Evolutionary conservation across 2,797 vertebrate species (phyloP), one percentile per base, ranked within the genome.

Genomic region (Oreonectes daqikongensis): DNA sequence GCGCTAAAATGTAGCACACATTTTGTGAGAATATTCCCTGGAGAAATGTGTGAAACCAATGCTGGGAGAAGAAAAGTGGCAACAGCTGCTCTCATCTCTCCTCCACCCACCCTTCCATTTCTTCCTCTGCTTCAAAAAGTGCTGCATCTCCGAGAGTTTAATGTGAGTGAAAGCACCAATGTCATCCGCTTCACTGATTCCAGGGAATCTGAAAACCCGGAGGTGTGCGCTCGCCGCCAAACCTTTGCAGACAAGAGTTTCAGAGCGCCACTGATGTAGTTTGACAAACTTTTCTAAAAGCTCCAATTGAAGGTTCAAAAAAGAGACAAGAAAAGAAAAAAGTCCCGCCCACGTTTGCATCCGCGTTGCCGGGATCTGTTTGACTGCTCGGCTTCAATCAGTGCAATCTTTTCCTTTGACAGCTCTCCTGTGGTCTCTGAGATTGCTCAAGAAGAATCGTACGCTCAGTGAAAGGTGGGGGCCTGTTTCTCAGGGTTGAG

Each of bases 251-350:
- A 91, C 90, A 90, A 91, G 88, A 92, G 88, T 92, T 92, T 91
- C 89, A 89, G 88, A 88, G 20, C 81, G 53, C 86, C 85, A 88
- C 89, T 92, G 91, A 92, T 91, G 89, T 92, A 92, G 91, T 93
- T 94, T 91, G 90, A 92, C 92, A 93, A 94, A 94, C 91, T 94
- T 93, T 92, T 88, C 75, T 83, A 85, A 92, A 92, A 91, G 89
- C 89, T 35, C 80, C 88, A 89, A 91, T 92, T 92, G 90, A 92
- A 92, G 87, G 89, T 79, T 83, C 83, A 78, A 72, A 80, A 65
- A 74, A 15, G n/a, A 72, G 28, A 73, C 28, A 90, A 90, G 89
- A 78, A 73, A 69, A 59, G 55, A 28, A 50, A 67, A 26, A 72
- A 65, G 85, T 86, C 89, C 90, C 91, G 87, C 90, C 90, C 89